Conservation (phyloP, 2,113 vertebrate species). For the Manacus vitellinus region DNA sequence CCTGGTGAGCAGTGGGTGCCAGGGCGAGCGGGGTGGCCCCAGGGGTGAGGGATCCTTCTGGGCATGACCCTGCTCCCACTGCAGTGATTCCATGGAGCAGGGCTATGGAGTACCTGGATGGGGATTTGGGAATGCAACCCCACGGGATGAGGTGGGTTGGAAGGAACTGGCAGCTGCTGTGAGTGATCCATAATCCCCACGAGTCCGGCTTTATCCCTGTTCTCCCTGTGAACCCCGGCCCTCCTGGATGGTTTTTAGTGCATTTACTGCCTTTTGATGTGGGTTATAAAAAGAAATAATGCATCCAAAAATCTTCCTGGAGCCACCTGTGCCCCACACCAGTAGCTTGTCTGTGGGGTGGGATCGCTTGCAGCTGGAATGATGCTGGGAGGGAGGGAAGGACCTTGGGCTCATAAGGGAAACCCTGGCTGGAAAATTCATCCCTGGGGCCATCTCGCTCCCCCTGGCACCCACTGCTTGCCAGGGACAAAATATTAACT, state of each 20-base stretch:
- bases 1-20: background rate
- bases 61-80: accelerated
- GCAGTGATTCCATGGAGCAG: accelerated
- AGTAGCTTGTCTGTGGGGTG: accelerated
- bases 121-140: accelerated
- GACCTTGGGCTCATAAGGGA: background rate
- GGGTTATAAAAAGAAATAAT: background rate
- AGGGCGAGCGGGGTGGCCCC: accelerated
- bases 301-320: accelerated
- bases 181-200: accelerated
- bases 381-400: background rate
- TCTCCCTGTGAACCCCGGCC: background rate
- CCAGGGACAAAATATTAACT: background rate
- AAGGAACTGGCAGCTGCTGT: accelerated
- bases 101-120: accelerated
- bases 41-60: background rate
- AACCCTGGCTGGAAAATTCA: background rate
- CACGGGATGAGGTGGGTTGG: accelerated
- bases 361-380: accelerated
- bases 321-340: accelerated
- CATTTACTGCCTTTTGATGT: background rate
- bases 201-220: accelerated
- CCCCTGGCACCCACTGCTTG: accelerated
- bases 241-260: background rate
- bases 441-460: accelerated